Base-by-base conservation (phyloP, 2,888 invertebrate genomes). In the Melieria omissa region DNA sequence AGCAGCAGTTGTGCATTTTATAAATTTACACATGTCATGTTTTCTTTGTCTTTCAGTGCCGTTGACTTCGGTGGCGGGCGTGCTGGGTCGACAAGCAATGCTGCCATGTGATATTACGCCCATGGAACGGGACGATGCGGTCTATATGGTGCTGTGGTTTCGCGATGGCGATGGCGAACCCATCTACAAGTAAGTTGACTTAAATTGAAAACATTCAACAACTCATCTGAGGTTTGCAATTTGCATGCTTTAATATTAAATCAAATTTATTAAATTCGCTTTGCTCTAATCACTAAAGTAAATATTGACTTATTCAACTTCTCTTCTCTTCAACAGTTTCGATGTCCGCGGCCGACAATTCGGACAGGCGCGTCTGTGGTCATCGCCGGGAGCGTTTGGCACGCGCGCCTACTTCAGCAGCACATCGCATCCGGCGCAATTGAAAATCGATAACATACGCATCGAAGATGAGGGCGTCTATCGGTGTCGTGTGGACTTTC, bases 101-200 rank as follows among this genome's bases (percentile, higher is more conserved):
- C 89, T 96, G 68, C 96, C 96, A 10, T 96, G 96, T 86, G 94
- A 96, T 88, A 95, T 96, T 78, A 91, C 92, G 79, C 92, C 95
- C 8, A 89, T 91, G 77, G 92, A 93, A 81, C 89, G 92, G 69
- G 92, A 94, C 81, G 95, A 95, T 87, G 91, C 92, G 44, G 94
- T 95, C 69, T 93, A 92, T 82, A 94, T 95, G 94, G 95, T 95
- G 78, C 90, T 95, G 52, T 95, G 95, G 95, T 95, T 95, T 88
- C 94, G 94, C 83, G 95, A 94, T 85, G 91, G 92, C 55, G 93
- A 92, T 78, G 92, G 92, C 47, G 94, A 95, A 82, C 95, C 95
- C 44, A 88, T 95, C 75, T 95, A 95, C 88, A 95, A 94, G 95
- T 95, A 86, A 88, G 86, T 78, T 47, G 10, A n/a, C 29, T 29